Percentiles rank a stretch among this genome's conserved stretches.
Evolutionary conservation across 2,113 vertebrate genomes (phyloP).

Genomic region (Amazona guildingii): DNA sequence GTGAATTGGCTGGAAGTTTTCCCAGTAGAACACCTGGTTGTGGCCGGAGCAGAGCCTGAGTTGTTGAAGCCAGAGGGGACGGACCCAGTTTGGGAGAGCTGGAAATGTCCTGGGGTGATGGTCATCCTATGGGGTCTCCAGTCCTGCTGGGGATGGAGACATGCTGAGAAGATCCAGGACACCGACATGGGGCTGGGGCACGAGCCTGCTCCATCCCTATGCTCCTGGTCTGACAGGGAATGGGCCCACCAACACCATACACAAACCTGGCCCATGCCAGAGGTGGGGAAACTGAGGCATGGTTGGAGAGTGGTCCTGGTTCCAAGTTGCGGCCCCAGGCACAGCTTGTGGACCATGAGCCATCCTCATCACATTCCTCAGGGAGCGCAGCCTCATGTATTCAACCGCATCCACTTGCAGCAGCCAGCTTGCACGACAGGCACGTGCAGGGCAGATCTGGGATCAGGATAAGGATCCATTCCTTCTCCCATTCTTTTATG

Average conservation of each 20-base stretch:
- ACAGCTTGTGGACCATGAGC: neutral
- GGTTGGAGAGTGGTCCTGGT: neutral
- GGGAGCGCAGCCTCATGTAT: neutral
- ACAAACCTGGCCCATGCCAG: accelerated
- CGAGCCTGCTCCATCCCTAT: accelerated
- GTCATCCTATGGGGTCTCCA: neutral
- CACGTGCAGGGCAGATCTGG: accelerated
- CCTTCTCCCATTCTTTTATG: neutral
- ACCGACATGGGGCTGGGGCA: neutral
- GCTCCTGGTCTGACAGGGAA: neutral
- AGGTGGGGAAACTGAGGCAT: neutral
- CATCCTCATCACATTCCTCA: neutral
- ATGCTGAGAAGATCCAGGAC: neutral
- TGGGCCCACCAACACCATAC: neutral
- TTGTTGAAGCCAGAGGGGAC: accelerated
- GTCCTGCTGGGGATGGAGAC: neutral
- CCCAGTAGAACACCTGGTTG: neutral
- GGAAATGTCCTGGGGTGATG: neutral
- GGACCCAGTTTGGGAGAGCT: neutral
- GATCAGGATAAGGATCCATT: neutral
- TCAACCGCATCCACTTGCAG: neutral
- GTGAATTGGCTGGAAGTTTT: neutral
- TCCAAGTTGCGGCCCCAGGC: neutral
- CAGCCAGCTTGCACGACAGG: neutral
- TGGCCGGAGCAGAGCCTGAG: accelerated